Conservation (phyloP, 2,888 invertebrate species). For the Patella depressa region DNA sequence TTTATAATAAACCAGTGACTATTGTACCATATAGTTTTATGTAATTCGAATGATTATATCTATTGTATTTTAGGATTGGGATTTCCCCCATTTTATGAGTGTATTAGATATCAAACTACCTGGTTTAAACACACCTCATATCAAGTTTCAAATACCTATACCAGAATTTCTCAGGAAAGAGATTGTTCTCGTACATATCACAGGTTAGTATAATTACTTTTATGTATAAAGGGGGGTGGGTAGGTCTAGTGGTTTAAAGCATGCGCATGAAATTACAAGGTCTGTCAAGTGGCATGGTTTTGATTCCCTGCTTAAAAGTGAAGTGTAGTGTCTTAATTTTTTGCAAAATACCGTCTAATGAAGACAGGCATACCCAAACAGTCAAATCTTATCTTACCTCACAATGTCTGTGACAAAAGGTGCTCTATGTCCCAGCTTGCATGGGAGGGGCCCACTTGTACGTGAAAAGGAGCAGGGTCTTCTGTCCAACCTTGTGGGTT, state of each 20-base stretch:
- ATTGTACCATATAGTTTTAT: no score
- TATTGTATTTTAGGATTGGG: constrained; percentile 72
- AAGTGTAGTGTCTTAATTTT: no score
- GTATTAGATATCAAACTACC: constrained; percentile 74
- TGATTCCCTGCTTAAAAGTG: no score
- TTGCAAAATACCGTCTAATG: no score
- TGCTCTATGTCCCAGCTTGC: background rate
- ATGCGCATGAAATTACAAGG: no score
- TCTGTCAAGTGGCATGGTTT: no score
- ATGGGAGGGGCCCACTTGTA: no score
- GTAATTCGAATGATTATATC: background rate
- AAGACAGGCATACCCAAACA: background rate
- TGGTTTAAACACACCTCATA: constrained; percentile 71
- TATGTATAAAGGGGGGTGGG: background rate
- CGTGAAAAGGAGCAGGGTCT: no score
- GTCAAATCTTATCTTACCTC: background rate
- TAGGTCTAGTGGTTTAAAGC: no score
- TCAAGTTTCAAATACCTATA: constrained; percentile 64
- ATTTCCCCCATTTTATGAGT: constrained; percentile 74
- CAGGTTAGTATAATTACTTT: constrained; percentile 61
- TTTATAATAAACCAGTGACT: no score
- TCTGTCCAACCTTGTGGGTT: no score
- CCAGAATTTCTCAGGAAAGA: constrained; percentile 68
- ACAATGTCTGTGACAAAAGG: background rate
- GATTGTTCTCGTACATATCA: constrained; percentile 69